Percentiles rank a stretch among this genome's conserved stretches.
These are phyloP conservation scores for Paradisaea rubra DNA, from an alignment of 2,113 vertebrate species.

Conservation along the genomic window DNA sequence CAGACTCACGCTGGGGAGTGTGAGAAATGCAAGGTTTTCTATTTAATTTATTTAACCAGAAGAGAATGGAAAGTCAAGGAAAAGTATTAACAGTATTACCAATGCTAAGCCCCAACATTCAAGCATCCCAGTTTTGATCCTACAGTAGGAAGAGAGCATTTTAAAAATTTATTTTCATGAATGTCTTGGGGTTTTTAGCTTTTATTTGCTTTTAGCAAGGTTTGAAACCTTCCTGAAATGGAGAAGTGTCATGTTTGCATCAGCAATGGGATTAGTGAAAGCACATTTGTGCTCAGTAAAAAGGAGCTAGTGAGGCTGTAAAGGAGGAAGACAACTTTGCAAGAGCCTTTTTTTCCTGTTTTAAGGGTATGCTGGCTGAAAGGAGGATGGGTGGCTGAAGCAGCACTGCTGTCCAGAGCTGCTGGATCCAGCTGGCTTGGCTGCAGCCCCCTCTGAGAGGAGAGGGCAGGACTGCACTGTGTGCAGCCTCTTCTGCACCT, in stretches of 20 bases:
- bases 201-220: neutral
- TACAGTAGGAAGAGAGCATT: neutral
- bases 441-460: neutral
- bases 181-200: neutral
- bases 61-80: neutral
- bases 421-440: neutral
- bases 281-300: neutral
- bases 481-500: neutral
- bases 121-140: neutral
- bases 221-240: neutral
- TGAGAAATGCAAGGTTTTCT: slow-evolving; percentile 1
- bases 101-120: neutral
- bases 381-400: neutral
- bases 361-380: neutral
- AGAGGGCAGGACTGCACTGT: neutral
- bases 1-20: neutral
- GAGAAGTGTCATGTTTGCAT: neutral
- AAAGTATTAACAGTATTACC: neutral
- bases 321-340: neutral
- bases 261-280: neutral
- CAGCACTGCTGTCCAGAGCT: neutral
- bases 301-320: neutral
- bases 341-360: neutral
- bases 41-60: neutral
- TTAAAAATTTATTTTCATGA: neutral